These are phyloP conservation scores for Drosophila austrosaltans DNA, from an alignment of 2,888 invertebrate species.

Conservation along the genomic window DNA sequence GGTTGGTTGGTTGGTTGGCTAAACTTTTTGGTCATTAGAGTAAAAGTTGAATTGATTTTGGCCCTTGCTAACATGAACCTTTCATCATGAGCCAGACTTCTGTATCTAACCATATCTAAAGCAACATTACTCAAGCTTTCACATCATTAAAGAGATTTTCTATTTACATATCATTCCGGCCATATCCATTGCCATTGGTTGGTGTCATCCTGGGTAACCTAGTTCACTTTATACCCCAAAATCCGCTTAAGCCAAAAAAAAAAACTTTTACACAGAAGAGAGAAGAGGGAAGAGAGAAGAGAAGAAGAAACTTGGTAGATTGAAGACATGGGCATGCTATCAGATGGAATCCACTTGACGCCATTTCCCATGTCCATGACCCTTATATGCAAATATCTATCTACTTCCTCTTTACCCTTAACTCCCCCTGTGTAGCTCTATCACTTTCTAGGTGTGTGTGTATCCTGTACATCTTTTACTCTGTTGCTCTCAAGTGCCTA, in stretches of 20 bases:
- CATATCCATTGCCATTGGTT: slow-evolving; percentile 8
- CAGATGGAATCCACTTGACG: slow-evolving; percentile 37
- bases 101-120: background rate
- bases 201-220: slow-evolving; percentile 8
- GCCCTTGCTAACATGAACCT: background rate
- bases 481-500: slow-evolving; percentile 22
- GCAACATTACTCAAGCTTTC: slow-evolving; percentile 1
- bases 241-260: slow-evolving; percentile 20
- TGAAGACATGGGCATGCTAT: slow-evolving; percentile 24
- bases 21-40: slow-evolving; percentile 3
- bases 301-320: slow-evolving; percentile 4
- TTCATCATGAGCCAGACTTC: background rate
- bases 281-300: background rate
- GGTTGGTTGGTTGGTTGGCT: background rate
- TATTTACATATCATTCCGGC: slow-evolving; percentile 8
- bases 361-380: slow-evolving; percentile 28
- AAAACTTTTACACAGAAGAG: slow-evolving; percentile 11
- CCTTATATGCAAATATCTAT: slow-evolving; percentile 24
- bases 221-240: slow-evolving; percentile 18
- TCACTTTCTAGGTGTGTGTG: background rate
- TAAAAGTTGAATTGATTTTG: background rate
- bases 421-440: background rate
- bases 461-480: slow-evolving; percentile 18
- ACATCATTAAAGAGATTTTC: slow-evolving; percentile 10
- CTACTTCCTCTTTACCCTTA: background rate